Conservation (phyloP, 2,797 vertebrate species). For the Rachycentron canadum region DNA sequence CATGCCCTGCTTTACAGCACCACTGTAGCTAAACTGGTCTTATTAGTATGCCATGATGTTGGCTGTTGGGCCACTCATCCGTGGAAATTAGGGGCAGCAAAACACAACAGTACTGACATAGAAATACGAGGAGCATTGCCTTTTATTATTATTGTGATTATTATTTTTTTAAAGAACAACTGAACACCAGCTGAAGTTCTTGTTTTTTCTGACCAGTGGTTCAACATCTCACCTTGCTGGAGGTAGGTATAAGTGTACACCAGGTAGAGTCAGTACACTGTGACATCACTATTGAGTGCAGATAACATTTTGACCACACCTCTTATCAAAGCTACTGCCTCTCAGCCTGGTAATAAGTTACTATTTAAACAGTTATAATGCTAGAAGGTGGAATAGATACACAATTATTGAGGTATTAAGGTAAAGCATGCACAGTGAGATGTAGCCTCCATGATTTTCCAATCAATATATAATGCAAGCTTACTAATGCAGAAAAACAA, state of each 20-base stretch:
- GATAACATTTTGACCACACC: too few relatives aligned
- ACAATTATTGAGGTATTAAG: not conserved
- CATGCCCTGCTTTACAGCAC: conserved; percentile 12
- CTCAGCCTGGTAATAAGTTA: not conserved
- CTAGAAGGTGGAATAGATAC: not conserved
- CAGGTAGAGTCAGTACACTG: not conserved
- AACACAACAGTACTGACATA: not conserved
- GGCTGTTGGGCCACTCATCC: conserved; percentile 18
- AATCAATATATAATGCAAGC: too few relatives aligned
- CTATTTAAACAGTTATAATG: not conserved
- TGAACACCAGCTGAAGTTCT: not conserved
- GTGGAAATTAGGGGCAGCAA: not conserved
- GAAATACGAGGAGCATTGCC: not conserved
- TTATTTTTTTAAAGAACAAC: not conserved
- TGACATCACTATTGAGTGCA: not conserved
- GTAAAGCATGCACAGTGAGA: not conserved
- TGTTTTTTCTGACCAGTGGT: not conserved
- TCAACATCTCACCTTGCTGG: not conserved
- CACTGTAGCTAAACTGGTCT: conserved; percentile 24
- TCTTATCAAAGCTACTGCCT: not conserved
- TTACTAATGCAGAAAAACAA: not conserved
- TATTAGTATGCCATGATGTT: not conserved
- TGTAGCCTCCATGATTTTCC: not conserved
- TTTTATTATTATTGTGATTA: too few relatives aligned
- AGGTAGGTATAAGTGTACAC: not conserved